Base-by-base conservation (phyloP, 2,888 invertebrate species). In the Chalcosyrphus nemorum region DNA sequence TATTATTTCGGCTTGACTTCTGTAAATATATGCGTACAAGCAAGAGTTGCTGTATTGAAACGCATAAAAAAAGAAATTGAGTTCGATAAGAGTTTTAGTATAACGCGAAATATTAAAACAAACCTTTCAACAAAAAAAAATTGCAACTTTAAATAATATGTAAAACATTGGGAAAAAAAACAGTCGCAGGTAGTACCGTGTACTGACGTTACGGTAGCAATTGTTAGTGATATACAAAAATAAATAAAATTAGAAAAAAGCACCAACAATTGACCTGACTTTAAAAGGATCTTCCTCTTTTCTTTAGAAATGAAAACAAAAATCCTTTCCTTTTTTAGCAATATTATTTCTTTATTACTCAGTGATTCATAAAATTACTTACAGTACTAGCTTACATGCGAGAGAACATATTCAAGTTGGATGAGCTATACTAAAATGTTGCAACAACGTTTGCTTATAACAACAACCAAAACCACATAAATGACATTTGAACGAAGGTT, bases 131-230 rank as follows among this genome's bases (percentile, higher is more conserved):
- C 9, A 1, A 11, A 35, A n/a, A n/a, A n/a, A n/a, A n/a, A n/a
- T n/a, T n/a, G n/a, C n/a, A n/a, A n/a, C n/a, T n/a, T n/a, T 13
- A 50, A 57, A 38, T 21, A 65, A 17, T 61, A 65, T 80, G 63
- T 45, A 50, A 75, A 68, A 81, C 27, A 78, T 56, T 54, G 50
- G n/a, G n/a, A n/a, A n/a, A 77, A 78, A 32, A 24, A 86, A 89
- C 89, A 91, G 91, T 66, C 87, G 89, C 91, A 91, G 91, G 91
- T 91, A 91, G 91, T 91, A 91, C 91, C 91, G 91, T 89, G 90
- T 91, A 90, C 91, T 91, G 91, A 88, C 87, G 77, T 89, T 89
- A 91, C 91, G 91, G 90, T 91, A 91, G 91, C 91, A 90, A 89
- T 89, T 89, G 88, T 87, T 87, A 84, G 72, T 78, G 74, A 15